Base-by-base conservation (phyloP, 1,140 invertebrate species). In the Plectus sambesii region DNA sequence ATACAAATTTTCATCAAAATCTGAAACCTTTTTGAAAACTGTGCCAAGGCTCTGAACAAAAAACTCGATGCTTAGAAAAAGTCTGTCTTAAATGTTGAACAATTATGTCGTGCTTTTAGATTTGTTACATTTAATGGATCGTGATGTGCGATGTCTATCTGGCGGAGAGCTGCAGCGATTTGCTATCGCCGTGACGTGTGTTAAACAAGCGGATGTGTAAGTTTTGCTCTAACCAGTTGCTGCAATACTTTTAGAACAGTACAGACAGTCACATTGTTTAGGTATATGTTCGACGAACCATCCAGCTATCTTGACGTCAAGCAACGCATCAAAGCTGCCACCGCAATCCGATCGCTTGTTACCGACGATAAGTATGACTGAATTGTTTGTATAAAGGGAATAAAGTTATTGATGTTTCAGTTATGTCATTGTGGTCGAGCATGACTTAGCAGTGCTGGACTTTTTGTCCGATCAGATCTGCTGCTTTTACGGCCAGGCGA, bases 241-340 rank as follows among this genome's bases (percentile, higher is more conserved):
- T n/a, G n/a, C n/a, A n/a, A n/a, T n/a, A n/a, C n/a, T n/a, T n/a
- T n/a, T n/a, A n/a, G n/a, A n/a, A n/a, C n/a, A n/a, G n/a, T n/a
- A n/a, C n/a, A n/a, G n/a, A n/a, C n/a, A n/a, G n/a, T n/a, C n/a
- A n/a, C n/a, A n/a, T n/a, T n/a, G n/a, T n/a, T n/a, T n/a, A n/a
- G n/a, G 68, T 98, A 96, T 73, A 98, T 99, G 92, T 99, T 99
- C 76, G 94, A 99, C 71, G 94, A 99, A 67, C 94, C 94, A 0
- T 98, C 92, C 24, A 89, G 85, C 48, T 99, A 99, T 75, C 74
- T 99, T 60, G 94, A 99, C 76, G 94, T 99, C 0, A 96, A 96
- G 70, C 94, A 99, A 74, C 80, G 94, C 73, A 75, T 99, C 12
- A 94, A 96, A 70, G 88, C 89, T 76, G 93, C 94, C 49, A 72